Evolutionary conservation across 2,797 vertebrate genomes (phyloP), one percentile per base, ranked within the genome.

Genomic region (Hybognathus amarus): DNA sequence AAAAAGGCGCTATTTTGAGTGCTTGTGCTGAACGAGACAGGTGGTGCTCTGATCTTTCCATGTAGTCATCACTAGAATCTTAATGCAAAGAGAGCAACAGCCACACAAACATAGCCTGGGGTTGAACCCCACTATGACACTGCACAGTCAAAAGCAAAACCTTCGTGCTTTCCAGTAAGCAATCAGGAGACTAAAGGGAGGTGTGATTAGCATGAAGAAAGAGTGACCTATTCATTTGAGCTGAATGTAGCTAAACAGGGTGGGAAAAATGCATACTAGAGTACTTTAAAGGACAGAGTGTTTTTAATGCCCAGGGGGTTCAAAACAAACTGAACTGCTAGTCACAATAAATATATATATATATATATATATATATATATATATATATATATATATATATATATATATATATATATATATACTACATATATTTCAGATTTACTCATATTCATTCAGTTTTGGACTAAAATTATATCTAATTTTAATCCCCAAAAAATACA

Each of bases 51-150:
- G 36, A 83, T 84, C 42, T 77, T 63, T 56, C 6, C 24, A 8
- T 82, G 52, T 66, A n/a, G 66, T 78, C 52, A 40, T 78, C 47
- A 36, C 63, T 67, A 54, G 6, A 74, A 77, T 54, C 38, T 78
- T 38, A 63, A 84, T 74, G 42, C 54, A 68, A 47, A 84, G 66
- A 82, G 36, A 76, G 36, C 22, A 45, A 42, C 71, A 45, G 36
- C 7, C 56, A 52, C 24, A 69, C 66, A 47, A 70, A 83, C 73
- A 33, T 33, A 71, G 56, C 22, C 74, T 59, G 73, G 27, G 56
- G 63, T 83, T 30, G 50, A 68, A 64, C 33, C 74, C 68, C 33
- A 18, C 63, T 68, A 63, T 42, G 71, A 45, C 27, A 40, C 18
- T n/a, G 30, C 66, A 69, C 61, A 40, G 61, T 70, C 67, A 17